Evolutionary conservation across 2,113 vertebrate species (phyloP), one percentile per base, ranked within the genome.

Genomic region (Lanius ludovicianus): DNA sequence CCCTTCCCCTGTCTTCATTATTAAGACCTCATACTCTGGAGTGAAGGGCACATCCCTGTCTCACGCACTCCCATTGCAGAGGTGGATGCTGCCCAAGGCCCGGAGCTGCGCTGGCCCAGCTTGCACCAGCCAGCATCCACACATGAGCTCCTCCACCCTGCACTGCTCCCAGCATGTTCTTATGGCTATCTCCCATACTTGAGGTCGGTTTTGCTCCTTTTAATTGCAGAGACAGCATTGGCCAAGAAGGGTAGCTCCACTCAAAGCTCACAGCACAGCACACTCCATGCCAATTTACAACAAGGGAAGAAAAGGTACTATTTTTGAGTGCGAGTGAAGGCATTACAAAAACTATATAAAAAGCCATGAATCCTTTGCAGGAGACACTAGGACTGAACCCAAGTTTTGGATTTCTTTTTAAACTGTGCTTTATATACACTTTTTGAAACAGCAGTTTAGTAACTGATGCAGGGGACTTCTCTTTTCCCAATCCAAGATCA

Each of bases 21-120:
- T 35, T 42, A 39, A 0, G 0, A 74, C 19, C 76, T 59, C 60
- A 14, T 1, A 7, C 22, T 52, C 75, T 6, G 21, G 27, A 90
- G 64, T 1, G 0, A 92, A 92, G 64, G 55, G 79, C 50, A 39
- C 2, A 2, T 28, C 62, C 19, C 22, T 20, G 35, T 27, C 77
- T 55, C 85, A 12, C 42, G 67, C 20, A 4, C 7, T 37, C 31
- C 42, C 44, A 20, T 1, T 7, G 3, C 47, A 24, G 39, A 52
- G 24, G 22, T 2, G 3, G 33, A n/a, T 4, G 4, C 63, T 63
- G 68, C 56, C 49, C 46, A 16, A 35, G 23, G 41, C 10, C 12
- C 0, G 0, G 47, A 52, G 44, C 28, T 70, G 64, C 28, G 30
- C 30, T 2, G 1, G 42, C 62, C 55, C 50, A n/a, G 25, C 44